Base-by-base conservation (phyloP, 2,888 invertebrate species). In the Agrypnus murinus region DNA sequence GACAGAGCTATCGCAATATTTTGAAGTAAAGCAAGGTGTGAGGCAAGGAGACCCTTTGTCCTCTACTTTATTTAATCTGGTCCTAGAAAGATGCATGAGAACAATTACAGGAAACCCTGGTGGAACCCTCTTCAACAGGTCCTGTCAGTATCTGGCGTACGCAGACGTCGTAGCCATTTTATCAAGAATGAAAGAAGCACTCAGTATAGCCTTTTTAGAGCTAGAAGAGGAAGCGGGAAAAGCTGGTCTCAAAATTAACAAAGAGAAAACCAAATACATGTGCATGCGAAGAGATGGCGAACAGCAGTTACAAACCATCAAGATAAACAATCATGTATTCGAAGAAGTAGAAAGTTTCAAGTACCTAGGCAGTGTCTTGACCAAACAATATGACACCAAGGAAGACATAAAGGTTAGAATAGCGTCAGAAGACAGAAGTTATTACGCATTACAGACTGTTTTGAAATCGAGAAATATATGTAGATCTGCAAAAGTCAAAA, bases 1-100 rank as follows among this genome's bases (percentile, higher is more conserved):
- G 34, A 32, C 34, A 8, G 6, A n/a, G 8, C 40, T 2, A 6
- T 36, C 36, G 2, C 36, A 6, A 36, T 6, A 6, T 8, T 36
- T 36, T 36, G n/a, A 40, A 40, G 40, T 40, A n/a, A 40, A 40
- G 12, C 6, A 9, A 40, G 36, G 36, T 36, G 36, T 36, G n/a
- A n/a, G 40, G 4, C 34, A 32, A 9, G 40, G 40, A 8, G 40
- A n/a, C 40, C 40, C 40, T 40, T n/a, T 40, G n/a, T 40, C 40
- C n/a, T 38, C n/a, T 40, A n/a, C 40, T n/a, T n/a, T n/a, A 40
- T 40, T 40, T 40, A 40, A 40, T 40, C 12, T 40, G n/a, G n/a
- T n/a, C n/a, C n/a, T n/a, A n/a, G n/a, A n/a, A n/a, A n/a, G n/a
- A n/a, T n/a, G n/a, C n/a, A 38, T 38, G 38, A 38, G 38, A 38